These are phyloP conservation scores for Hirtodrosophila alboralis DNA, from an alignment of 2,888 invertebrate species.

Conservation along the genomic window DNA sequence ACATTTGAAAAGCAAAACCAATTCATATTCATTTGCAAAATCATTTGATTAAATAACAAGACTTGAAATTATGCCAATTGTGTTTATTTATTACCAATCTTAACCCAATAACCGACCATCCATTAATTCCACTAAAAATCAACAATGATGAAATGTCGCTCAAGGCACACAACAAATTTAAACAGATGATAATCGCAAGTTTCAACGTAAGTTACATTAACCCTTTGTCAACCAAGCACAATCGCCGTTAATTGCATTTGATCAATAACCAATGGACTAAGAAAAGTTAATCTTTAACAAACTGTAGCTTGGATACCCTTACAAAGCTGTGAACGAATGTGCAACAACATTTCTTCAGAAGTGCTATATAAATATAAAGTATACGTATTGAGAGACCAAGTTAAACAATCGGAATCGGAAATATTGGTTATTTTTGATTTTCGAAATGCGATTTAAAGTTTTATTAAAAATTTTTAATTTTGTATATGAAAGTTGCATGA, in stretches of 20 bases:
- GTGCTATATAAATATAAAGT: too few relatives aligned
- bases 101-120: background rate
- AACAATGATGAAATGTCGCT: constrained; percentile 26
- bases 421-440: too few relatives aligned
- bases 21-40: constrained; percentile 47
- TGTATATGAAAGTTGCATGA: too few relatives aligned
- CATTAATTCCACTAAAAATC: background rate
- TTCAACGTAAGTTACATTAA: constrained; percentile 29
- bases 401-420: too few relatives aligned
- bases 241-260: constrained; percentile 45
- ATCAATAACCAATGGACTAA: constrained; percentile 13
- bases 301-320: constrained; percentile 5
- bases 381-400: too few relatives aligned
- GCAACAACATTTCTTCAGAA: too few relatives aligned
- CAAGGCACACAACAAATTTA: background rate
- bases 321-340: background rate
- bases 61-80: constrained; percentile 49
- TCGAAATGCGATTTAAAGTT: too few relatives aligned
- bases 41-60: constrained; percentile 57
- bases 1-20: constrained; percentile 2
- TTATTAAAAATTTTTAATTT: too few relatives aligned
- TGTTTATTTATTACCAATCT: constrained; percentile 31
- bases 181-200: background rate
- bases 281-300: background rate
- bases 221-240: constrained; percentile 42